phyloP scores from a whole-genome alignment of 2,113 vertebrate species.

The Pachycephala philippinensis region DNA sequence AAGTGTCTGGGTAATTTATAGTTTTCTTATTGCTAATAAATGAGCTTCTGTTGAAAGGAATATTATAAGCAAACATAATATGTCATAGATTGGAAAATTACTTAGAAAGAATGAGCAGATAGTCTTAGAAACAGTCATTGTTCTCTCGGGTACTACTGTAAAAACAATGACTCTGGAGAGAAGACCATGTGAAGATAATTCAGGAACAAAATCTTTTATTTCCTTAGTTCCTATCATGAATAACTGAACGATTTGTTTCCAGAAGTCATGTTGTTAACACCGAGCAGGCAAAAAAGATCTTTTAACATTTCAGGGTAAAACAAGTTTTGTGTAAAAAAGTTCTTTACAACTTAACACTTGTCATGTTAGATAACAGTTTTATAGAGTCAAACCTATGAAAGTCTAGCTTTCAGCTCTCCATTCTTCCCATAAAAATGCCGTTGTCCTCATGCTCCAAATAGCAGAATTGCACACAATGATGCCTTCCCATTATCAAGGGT shows the following conservation, averaged over 20 bases:
- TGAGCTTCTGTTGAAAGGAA: background rate
- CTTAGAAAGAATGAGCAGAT: background rate
- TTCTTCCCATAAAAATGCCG: background rate
- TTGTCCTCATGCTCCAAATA: background rate
- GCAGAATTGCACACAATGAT: background rate
- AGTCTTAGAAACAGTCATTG: background rate
- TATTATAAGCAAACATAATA: background rate
- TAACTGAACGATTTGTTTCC: background rate
- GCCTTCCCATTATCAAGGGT: background rate
- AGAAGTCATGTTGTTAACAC: background rate
- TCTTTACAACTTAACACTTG: background rate
- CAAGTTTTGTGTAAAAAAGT: background rate
- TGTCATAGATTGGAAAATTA: background rate
- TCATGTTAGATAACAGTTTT: background rate
- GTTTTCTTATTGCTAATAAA: background rate
- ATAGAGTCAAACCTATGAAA: background rate
- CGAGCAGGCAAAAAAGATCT: background rate
- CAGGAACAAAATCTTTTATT: background rate
- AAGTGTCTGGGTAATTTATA: background rate
- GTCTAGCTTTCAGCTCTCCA: background rate
- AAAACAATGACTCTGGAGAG: background rate
- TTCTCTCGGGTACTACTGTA: background rate
- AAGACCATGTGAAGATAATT: background rate
- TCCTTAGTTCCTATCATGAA: background rate
- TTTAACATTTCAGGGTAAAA: background rate